Evolutionary conservation across 2,888 invertebrate species (phyloP).

Genomic region (Heliconius charithonia): DNA sequence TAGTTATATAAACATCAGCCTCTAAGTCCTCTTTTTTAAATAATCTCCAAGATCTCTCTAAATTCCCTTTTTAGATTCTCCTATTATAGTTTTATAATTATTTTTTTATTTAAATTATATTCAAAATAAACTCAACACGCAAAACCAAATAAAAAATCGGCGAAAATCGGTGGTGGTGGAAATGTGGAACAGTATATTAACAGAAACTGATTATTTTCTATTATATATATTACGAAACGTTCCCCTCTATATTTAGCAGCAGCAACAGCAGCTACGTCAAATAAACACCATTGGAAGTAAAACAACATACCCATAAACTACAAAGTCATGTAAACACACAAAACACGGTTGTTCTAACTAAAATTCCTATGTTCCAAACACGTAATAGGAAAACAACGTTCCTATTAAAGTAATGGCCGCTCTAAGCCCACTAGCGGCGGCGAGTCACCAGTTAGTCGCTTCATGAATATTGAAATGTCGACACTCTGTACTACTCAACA

Average conservation of each 20-base stretch:
- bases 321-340: slow-evolving; percentile 37
- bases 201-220: too few relatives aligned
- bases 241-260: background rate
- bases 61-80: too few relatives aligned
- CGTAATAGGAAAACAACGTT: slow-evolving; percentile 54
- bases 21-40: too few relatives aligned
- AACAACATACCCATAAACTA: background rate
- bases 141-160: too few relatives aligned
- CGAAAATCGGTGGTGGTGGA: too few relatives aligned
- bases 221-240: background rate
- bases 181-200: too few relatives aligned
- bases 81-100: too few relatives aligned
- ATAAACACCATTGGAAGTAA: background rate
- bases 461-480: slow-evolving; percentile 76
- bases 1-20: too few relatives aligned
- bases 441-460: slow-evolving; percentile 60
- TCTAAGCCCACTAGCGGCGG: slow-evolving; percentile 64
- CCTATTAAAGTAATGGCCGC: slow-evolving; percentile 64
- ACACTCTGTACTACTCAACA: slow-evolving; percentile 50
- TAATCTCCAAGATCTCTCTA: too few relatives aligned
- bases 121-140: too few relatives aligned
- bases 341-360: slow-evolving; percentile 23
- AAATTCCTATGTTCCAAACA: slow-evolving; percentile 34
- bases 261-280: background rate
- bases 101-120: too few relatives aligned